Percentiles rank a stretch among this genome's conserved stretches.
These are phyloP conservation scores for Carcina quercana DNA, from an alignment of 2,888 invertebrate genomes.

Conservation along the genomic window DNA sequence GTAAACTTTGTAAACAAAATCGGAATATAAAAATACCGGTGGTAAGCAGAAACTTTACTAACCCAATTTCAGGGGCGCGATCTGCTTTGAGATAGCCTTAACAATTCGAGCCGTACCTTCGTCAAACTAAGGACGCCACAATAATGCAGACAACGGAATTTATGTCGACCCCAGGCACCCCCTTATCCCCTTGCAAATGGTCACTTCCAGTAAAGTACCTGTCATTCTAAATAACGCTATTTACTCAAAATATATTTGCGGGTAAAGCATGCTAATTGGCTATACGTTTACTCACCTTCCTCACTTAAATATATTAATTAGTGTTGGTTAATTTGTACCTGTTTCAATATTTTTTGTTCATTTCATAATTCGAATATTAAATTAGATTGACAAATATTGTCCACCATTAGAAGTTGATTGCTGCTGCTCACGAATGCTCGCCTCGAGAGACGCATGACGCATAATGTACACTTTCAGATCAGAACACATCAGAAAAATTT, in stretches of 20 bases:
- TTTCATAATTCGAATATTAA: neutral
- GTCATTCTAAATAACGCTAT: constrained; percentile 33
- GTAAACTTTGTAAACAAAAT: too few relatives aligned
- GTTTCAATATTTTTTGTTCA: neutral
- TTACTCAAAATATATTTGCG: constrained; percentile 4
- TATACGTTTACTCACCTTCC: neutral
- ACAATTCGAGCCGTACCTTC: constrained; percentile 58
- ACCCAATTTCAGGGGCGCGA: constrained; percentile 42
- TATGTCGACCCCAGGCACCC: constrained; percentile 54
- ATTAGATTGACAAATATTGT: neutral
- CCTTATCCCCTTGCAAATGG: constrained; percentile 46
- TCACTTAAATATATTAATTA: neutral
- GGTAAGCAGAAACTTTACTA: too few relatives aligned
- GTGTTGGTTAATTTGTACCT: neutral
- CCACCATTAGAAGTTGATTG: neutral
- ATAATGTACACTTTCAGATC: too few relatives aligned
- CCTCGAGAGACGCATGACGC: too few relatives aligned
- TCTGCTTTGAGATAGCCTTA: constrained; percentile 48
- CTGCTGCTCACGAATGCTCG: neutral
- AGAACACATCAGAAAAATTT: too few relatives aligned
- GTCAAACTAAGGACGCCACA: constrained; percentile 59
- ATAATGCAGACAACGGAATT: constrained; percentile 58
- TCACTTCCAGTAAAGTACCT: constrained; percentile 55
- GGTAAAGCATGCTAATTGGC: neutral
- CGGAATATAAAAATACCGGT: constrained; percentile 5